Base-by-base conservation (phyloP, 2,888 invertebrate genomes). In the Augiades crinisus region DNA sequence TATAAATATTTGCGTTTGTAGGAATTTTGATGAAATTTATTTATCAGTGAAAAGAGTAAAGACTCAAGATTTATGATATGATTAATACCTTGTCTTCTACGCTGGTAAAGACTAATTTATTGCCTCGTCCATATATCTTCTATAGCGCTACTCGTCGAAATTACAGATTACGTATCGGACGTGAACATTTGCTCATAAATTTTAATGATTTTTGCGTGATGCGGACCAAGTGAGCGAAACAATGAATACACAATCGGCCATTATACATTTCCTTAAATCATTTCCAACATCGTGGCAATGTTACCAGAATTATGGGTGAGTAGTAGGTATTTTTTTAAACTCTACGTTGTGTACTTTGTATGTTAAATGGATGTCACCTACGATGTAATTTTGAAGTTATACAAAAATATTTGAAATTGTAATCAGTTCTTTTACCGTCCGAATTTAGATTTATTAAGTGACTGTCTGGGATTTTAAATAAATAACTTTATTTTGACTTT, bases 201-300 rank as follows among this genome's bases (percentile, higher is more conserved):
- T 44, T 44, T 44, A 44, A 44, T 33, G 8, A 44, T 44, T 44
- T 44, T 33, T 33, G 21, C 44, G 31, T 44, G 31, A 44, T 21
- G 33, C 12, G 14, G 6, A 8, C 24, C 2, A 33, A 33, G 14
- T 33, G 33, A 33, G 12, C 14, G 33, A 30, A 41, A 33, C 44
- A 44, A 44, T 44, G 44, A 31, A 36, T 24, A 13, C 38, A 22
- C 22, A 13, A 38, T 38, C 22, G 22, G 22, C 22, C 38, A 38
- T 38, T 22, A 22, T 22, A 38, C 13, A 22, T 38, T 22, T 38
- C 21, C 21, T 22, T 22, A 38, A 13, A 13, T 22, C 13, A 22
- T 22, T 38, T 38, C 38, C 22, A 38, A 38, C 22, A 13, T 38
- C 22, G 22, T 22, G 22, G 13, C 22, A 12, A 38, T 38, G 21